phyloP scores from a whole-genome alignment of 2,888 invertebrate genomes.

The Eurytoma californica region DNA sequence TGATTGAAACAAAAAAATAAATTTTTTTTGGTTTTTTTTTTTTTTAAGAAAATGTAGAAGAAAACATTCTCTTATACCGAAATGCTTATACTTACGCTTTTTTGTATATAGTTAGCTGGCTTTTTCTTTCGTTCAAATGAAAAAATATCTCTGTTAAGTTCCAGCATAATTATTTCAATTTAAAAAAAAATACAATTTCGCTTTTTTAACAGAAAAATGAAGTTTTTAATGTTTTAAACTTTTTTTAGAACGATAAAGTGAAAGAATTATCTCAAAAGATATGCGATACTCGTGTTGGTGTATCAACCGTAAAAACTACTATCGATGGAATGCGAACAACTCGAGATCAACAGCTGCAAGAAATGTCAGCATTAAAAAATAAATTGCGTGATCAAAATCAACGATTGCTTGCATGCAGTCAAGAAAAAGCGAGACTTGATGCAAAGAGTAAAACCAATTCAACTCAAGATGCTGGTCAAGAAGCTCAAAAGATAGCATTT shows the following conservation, averaged over 20 bases:
- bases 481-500: slow-evolving; percentile 80
- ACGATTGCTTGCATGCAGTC: slow-evolving; percentile 85
- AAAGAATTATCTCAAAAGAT: slow-evolving; percentile 88
- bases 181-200: background rate
- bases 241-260: slow-evolving; percentile 80
- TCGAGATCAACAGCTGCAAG: slow-evolving; percentile 92
- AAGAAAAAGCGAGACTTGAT: slow-evolving; percentile 89
- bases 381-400: slow-evolving; percentile 91
- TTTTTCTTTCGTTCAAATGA: no score
- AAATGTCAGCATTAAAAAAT: slow-evolving; percentile 88
- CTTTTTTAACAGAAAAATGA: background rate
- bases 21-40: no score
- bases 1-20: no score
- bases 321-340: slow-evolving; percentile 97
- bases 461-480: slow-evolving; percentile 76
- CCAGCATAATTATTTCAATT: no score
- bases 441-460: slow-evolving; percentile 81
- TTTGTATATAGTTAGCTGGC: no score
- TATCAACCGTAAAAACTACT: slow-evolving; percentile 93
- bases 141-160: no score
- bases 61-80: no score
- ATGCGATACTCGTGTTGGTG: slow-evolving; percentile 88
- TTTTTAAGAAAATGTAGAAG: no score
- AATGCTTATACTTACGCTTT: no score
- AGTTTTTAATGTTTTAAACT: slow-evolving; percentile 4